Percentiles rank a stretch among this genome's conserved stretches.
phyloP scores from a whole-genome alignment of 2,797 vertebrate species.

The Micrastur ruficollis region DNA sequence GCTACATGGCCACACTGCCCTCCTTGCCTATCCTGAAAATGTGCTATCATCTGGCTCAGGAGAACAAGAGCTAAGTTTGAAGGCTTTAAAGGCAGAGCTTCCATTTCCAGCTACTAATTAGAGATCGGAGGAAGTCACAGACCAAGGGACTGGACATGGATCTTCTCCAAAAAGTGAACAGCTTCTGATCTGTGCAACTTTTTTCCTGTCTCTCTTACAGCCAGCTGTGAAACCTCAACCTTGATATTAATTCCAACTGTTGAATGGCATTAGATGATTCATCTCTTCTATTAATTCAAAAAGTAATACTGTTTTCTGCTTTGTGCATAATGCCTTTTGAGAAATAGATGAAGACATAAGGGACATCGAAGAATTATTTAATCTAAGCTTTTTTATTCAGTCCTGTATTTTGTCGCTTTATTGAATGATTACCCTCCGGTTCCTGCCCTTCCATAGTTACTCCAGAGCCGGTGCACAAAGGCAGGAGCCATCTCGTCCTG shows the following conservation, averaged over 20 bases:
- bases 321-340: conserved; percentile 47
- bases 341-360: conserved; percentile 55
- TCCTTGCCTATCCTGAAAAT: background rate
- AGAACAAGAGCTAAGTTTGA: background rate
- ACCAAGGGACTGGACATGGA: background rate
- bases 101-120: background rate
- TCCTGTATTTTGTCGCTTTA: background rate
- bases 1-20: rapidly evolving
- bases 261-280: conserved; percentile 40
- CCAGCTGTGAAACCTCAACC: background rate
- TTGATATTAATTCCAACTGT: background rate
- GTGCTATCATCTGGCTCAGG: background rate
- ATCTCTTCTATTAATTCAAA: conserved; percentile 42
- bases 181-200: background rate
- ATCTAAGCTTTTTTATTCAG: background rate
- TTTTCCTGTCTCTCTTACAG: background rate
- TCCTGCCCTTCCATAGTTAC: background rate
- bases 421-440: background rate
- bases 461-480: background rate
- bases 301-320: conserved; percentile 53
- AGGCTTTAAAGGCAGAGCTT: background rate
- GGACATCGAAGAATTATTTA: conserved; percentile 44
- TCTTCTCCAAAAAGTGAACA: background rate
- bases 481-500: background rate
- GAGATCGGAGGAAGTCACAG: background rate